Evolutionary conservation across 2,888 invertebrate genomes (phyloP).

Genomic region (Parnassius mnemosyne): DNA sequence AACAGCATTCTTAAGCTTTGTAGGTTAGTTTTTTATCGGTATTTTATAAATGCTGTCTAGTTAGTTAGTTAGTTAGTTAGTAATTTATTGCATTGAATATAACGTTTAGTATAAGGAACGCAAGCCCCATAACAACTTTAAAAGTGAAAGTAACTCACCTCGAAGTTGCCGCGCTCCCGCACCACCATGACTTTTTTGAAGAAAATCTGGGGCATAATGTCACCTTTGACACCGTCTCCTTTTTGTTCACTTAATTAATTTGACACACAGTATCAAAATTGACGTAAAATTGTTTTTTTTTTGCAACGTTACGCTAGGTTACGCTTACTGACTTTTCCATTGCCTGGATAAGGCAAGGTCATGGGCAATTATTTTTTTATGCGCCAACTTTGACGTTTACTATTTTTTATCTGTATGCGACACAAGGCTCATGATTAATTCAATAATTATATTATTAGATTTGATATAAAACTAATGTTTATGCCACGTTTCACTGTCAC

Average conservation of each 20-base stretch:
- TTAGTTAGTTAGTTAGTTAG: too few species aligned
- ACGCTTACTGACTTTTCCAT: slow-evolving; percentile 31
- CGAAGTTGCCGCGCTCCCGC: slow-evolving; percentile 66
- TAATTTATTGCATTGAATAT: slow-evolving; percentile 6
- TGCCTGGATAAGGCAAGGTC: slow-evolving; percentile 32
- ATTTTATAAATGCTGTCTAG: neutral
- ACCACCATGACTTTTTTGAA: slow-evolving; percentile 79
- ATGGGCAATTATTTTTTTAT: slow-evolving; percentile 28
- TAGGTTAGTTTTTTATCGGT: too few species aligned
- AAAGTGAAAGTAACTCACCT: slow-evolving; percentile 78
- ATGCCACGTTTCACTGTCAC: neutral
- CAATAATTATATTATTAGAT: slow-evolving; percentile 1
- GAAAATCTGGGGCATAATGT: slow-evolving; percentile 76
- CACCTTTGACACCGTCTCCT: slow-evolving; percentile 45
- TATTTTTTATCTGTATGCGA: slow-evolving; percentile 8
- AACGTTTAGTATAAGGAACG: slow-evolving; percentile 22
- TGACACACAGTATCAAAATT: slow-evolving; percentile 11
- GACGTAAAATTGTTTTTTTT: slow-evolving; percentile 11
- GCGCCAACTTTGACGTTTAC: slow-evolving; percentile 23
- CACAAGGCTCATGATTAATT: slow-evolving; percentile 6
- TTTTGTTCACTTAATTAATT: slow-evolving; percentile 23
- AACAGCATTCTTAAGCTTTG: too few species aligned
- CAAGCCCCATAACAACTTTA: slow-evolving; percentile 35
- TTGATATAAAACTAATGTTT: neutral
- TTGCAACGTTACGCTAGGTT: slow-evolving; percentile 25